Base-by-base conservation (phyloP, 1,140 invertebrate species). In the Fopius arisanus region DNA sequence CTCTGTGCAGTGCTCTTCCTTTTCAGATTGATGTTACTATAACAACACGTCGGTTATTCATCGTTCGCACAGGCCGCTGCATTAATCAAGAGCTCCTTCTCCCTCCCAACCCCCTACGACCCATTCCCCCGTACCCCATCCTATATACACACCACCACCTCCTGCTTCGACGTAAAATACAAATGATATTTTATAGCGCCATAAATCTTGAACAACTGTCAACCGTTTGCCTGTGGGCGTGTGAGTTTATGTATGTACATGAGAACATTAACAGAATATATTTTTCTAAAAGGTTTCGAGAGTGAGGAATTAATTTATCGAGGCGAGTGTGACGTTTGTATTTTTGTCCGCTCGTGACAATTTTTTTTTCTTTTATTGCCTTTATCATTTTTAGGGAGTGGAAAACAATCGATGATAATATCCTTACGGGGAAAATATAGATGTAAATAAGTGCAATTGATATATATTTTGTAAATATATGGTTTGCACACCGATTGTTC, bases 141-240 rank as follows among this genome's bases (percentile, higher is more conserved):
- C 62, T 65, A 67, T 67, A 65, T 67, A 48, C 21, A 67, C 65
- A 37, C 66, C 19, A 51, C 54, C 54, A 31, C 62, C 79, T 76
- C 79, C 78, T 79, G 79, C 81, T 82, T 79, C 81, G 80, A 85
- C 82, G 82, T 82, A 81, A 84, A 86, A 86, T 87, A 86, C 85
- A 87, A 87, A 87, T 87, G 85, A 86, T 87, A 87, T 86, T 87
- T 87, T 87, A 87, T 86, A 83, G 83, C 81, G 73, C 80, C 80
- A 83, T 87, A 87, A 87, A 87, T 87, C 81, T 84, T 84, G 78
- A 75, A 75, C 74, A 76, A 79, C 81, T 86, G 82, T 85, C 84
- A 84, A 78, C 70, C 80, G 80, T 78, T 74, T 66, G 74, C 67
- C 72, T 78, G 79, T 82, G 82, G 80, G 81, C 80, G 80, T 80